phyloP scores from a whole-genome alignment of 2,113 vertebrate genomes.

The Solenodon paradoxus region DNA sequence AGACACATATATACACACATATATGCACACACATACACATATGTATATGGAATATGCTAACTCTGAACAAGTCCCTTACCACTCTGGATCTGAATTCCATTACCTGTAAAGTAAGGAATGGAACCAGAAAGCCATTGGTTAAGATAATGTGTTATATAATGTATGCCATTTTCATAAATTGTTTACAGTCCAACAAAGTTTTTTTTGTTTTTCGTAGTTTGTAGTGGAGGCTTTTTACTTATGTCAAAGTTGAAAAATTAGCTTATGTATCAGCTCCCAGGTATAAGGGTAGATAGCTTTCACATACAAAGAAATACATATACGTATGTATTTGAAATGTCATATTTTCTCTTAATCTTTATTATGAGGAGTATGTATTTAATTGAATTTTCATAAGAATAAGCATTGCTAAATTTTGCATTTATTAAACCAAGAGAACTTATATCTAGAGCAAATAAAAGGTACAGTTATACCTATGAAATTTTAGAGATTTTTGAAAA shows the following conservation, averaged over 20 bases:
- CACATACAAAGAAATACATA: conserved; percentile 73
- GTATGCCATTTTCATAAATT: background rate
- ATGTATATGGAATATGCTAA: background rate
- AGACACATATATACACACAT: no score
- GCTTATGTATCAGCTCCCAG: conserved; percentile 72
- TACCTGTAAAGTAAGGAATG: background rate
- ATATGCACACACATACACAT: no score
- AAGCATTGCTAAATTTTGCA: conserved; percentile 29
- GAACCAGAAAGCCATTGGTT: conserved; percentile 69
- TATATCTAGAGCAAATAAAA: background rate
- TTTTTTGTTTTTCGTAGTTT: background rate
- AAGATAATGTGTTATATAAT: conserved; percentile 64
- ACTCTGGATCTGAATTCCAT: background rate
- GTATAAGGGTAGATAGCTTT: conserved; percentile 75
- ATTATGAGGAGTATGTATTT: conserved; percentile 61
- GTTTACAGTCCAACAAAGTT: conserved; percentile 45
- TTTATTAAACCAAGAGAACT: background rate
- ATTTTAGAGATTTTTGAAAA: background rate
- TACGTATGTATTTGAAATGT: conserved; percentile 71
- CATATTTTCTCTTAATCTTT: conserved; percentile 67
- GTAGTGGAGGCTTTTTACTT: conserved; percentile 72
- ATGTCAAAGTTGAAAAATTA: conserved; percentile 76
- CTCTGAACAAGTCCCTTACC: background rate
- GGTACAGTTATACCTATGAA: background rate
- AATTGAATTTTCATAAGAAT: conserved; percentile 64